Conservation (phyloP, 2,888 invertebrate species). For the Eilema caniola region DNA sequence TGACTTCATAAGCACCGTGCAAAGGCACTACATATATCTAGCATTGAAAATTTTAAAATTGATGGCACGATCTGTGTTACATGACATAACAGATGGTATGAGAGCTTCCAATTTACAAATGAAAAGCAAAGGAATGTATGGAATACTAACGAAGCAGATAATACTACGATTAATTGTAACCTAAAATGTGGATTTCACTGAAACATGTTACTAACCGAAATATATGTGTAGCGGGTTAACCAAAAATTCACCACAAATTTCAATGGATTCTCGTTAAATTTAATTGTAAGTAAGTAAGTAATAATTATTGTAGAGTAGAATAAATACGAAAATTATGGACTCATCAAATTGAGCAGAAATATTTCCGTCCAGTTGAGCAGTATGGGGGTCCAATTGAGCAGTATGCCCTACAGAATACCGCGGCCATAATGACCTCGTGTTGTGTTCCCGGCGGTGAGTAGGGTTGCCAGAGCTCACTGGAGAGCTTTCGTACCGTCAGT, state of each 20-base stretch:
- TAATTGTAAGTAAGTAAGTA: too few species aligned
- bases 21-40: constrained; percentile 16
- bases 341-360: too few species aligned
- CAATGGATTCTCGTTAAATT: background rate
- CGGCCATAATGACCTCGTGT: too few species aligned
- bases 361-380: too few species aligned
- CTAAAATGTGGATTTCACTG: background rate
- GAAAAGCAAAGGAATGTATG: background rate
- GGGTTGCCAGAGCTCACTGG: too few species aligned
- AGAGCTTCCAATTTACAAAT: background rate
- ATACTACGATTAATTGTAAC: background rate
- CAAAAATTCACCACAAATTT: background rate
- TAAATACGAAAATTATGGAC: too few species aligned
- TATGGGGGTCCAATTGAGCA: too few species aligned
- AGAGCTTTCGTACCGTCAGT: too few species aligned
- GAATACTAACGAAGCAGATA: background rate
- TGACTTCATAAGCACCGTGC: constrained; percentile 22
- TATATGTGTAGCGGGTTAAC: constrained; percentile 1
- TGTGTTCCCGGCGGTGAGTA: too few species aligned
- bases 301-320: too few species aligned
- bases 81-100: background rate
- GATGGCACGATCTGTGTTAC: background rate
- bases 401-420: too few species aligned
- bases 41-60: constrained; percentile 29
- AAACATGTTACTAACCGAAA: background rate